Evolutionary conservation across 53 echinoderm and acorn worm genomes (phyloP).

Genomic region (Holothuria leucospilota): DNA sequence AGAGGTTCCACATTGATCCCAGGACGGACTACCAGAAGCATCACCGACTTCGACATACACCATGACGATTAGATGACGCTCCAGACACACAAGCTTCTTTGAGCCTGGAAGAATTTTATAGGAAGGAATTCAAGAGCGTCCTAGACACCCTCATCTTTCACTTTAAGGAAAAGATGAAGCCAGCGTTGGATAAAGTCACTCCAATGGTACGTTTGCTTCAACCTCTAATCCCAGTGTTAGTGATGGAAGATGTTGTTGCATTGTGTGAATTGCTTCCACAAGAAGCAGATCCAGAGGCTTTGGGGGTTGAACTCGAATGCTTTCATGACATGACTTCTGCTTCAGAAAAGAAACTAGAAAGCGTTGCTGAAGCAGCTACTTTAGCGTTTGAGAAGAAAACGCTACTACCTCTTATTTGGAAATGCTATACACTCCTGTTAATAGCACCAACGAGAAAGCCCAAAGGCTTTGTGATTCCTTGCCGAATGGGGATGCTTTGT

Average conservation of each 20-base stretch:
- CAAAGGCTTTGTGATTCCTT: no score
- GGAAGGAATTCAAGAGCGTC: conserved; percentile 5
- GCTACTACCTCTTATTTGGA: neutral
- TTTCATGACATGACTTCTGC: no score
- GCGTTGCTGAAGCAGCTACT: no score
- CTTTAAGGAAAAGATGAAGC: neutral
- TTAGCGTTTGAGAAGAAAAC: neutral
- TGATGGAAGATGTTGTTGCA: conserved; percentile 11
- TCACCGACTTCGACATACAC: neutral
- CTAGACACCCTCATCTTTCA: neutral
- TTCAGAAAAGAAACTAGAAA: no score
- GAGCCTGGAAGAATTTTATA: neutral
- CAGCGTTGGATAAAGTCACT: neutral
- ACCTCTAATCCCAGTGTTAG: neutral
- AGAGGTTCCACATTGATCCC: neutral
- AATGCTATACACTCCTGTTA: neutral
- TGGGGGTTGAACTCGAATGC: conserved; percentile 9
- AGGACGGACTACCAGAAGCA: neutral
- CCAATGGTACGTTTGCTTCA: neutral
- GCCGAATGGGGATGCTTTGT: no score
- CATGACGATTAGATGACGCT: neutral
- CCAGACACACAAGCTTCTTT: neutral
- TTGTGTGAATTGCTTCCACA: neutral
- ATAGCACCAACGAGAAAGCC: conserved; percentile 11
- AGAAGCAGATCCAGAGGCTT: neutral